A percentile compares a stretch with the other conserved stretches of the same genome.
These are phyloP conservation scores for Laticauda colubrina DNA, from an alignment of 2,113 vertebrate species.

Conservation along the genomic window DNA sequence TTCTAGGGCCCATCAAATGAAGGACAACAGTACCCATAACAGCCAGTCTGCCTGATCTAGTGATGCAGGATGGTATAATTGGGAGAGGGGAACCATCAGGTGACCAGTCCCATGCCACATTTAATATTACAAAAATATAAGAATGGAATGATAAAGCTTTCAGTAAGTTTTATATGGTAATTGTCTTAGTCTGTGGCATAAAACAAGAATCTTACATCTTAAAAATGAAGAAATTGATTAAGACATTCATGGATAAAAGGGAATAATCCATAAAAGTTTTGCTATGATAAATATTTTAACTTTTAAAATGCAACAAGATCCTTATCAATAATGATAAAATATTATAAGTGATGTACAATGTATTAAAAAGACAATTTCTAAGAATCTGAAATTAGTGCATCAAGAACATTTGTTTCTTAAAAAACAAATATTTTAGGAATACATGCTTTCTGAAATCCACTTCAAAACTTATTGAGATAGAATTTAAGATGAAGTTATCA, in stretches of 20 bases:
- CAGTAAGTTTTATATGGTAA: neutral
- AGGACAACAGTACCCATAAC: neutral
- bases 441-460: neutral
- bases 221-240: neutral
- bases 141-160: neutral
- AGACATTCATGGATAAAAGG: neutral
- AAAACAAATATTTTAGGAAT: neutral
- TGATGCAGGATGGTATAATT: neutral
- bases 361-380: neutral
- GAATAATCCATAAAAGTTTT: neutral
- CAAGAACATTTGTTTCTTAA: neutral
- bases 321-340: neutral
- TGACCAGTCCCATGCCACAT: too few species aligned
- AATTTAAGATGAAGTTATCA: neutral
- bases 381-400: neutral
- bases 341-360: neutral
- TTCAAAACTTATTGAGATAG: neutral
- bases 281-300: neutral
- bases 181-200: neutral
- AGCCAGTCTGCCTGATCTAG: neutral
- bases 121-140: neutral
- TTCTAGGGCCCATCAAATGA: neutral
- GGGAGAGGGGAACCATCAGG: neutral
- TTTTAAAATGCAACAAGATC: neutral
- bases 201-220: neutral